Conservation (phyloP, 2,113 vertebrate species). For the Stomatorhinus ivindoensis region DNA sequence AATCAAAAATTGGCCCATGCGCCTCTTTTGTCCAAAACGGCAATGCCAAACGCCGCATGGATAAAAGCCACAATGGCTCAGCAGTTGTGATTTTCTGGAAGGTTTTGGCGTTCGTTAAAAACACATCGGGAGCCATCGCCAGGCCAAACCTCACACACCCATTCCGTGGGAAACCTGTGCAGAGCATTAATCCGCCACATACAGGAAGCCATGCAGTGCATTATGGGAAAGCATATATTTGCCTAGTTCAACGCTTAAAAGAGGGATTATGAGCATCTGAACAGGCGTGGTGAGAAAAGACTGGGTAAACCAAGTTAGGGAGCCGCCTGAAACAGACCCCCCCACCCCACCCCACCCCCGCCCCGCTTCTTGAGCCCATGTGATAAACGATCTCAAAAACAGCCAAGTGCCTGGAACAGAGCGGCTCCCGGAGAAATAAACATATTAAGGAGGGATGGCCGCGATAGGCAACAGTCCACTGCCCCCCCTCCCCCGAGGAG, state of each 20-base stretch:
- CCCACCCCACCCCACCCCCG: background rate
- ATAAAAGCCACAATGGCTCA: background rate
- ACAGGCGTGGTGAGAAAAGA: conserved; percentile 17
- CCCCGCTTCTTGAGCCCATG: conserved; percentile 22
- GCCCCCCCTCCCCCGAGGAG: too few species aligned
- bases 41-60: background rate
- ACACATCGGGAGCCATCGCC: background rate
- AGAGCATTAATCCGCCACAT: conserved; percentile 43
- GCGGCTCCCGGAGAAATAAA: conserved; percentile 23
- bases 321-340: background rate
- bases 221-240: conserved; percentile 34
- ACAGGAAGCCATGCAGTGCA: conserved; percentile 48
- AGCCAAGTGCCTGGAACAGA: conserved; percentile 28
- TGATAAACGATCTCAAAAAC: conserved; percentile 27
- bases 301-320: background rate
- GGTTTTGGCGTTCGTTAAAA: background rate
- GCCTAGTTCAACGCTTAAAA: conserved; percentile 30
- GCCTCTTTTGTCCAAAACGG: background rate
- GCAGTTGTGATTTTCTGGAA: background rate
- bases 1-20: background rate
- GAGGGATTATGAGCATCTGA: conserved; percentile 35
- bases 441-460: background rate
- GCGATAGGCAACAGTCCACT: background rate
- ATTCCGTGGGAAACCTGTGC: background rate
- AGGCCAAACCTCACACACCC: background rate